Evolutionary conservation across 2,797 vertebrate genomes (phyloP).

Genomic region (Loris lydekkerianus): DNA sequence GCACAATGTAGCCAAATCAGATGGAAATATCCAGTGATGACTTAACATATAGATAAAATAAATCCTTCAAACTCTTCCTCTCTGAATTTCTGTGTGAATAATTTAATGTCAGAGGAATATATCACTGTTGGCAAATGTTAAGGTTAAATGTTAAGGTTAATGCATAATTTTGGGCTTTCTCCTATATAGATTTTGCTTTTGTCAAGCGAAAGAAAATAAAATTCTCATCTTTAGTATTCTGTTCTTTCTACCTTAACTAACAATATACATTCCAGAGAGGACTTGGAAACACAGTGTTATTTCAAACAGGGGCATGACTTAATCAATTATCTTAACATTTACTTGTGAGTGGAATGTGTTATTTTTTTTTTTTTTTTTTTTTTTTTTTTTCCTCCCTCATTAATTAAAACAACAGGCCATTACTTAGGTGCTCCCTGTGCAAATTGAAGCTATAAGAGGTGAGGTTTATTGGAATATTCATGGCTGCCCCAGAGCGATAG

Average conservation of each 20-base stretch:
- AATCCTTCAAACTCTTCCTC: neutral
- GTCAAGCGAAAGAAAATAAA: neutral
- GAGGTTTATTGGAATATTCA: neutral
- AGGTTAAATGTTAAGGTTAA: conserved; percentile 34
- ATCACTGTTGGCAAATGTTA: conserved; percentile 45
- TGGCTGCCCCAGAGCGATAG: neutral
- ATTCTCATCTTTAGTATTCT: neutral
- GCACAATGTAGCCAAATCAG: neutral
- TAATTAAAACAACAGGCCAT: neutral
- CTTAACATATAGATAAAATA: neutral
- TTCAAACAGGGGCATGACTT: neutral
- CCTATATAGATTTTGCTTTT: neutral
- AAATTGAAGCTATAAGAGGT: neutral
- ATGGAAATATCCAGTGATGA: neutral
- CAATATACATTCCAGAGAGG: too few species aligned
- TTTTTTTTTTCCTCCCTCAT: neutral
- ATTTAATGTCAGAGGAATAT: conserved; percentile 29
- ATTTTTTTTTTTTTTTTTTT: neutral
- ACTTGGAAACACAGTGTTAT: neutral
- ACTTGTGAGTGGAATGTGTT: neutral
- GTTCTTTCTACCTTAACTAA: neutral
- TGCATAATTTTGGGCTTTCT: neutral
- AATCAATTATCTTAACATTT: neutral
- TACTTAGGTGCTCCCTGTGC: neutral
- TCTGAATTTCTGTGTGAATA: neutral